These are phyloP conservation scores for Rhipidura dahli DNA, from an alignment of 2,113 vertebrate species.

Conservation along the genomic window DNA sequence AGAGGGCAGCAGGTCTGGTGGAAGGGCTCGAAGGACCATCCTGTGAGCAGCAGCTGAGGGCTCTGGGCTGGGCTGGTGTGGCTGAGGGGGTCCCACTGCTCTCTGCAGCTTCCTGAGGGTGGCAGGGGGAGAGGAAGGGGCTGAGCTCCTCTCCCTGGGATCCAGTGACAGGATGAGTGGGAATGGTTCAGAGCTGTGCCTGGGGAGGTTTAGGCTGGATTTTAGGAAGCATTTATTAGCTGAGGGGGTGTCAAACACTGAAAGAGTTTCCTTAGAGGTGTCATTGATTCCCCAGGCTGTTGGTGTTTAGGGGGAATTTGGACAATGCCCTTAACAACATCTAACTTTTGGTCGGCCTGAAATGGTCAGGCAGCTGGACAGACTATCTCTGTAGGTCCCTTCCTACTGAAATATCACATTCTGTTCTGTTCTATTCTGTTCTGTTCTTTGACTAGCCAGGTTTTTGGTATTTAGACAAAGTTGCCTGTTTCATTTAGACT, in stretches of 20 bases:
- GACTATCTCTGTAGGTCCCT: not conserved
- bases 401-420: not conserved
- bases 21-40: not conserved
- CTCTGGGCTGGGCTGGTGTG: not conserved
- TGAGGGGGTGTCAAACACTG: not conserved
- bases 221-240: not conserved
- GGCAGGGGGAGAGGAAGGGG: not conserved
- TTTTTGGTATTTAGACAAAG: not conserved
- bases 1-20: not conserved
- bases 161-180: fast-evolving
- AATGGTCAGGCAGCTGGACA: not conserved
- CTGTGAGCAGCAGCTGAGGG: not conserved
- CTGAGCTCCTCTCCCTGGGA: not conserved
- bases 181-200: not conserved
- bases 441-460: not conserved
- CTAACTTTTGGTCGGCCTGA: not conserved
- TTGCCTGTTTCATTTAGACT: not conserved
- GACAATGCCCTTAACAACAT: not conserved
- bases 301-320: not conserved
- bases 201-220: not conserved
- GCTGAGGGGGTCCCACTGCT: not conserved
- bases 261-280: not conserved
- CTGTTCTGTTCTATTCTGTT: not conserved
- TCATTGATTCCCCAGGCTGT: fast-evolving
- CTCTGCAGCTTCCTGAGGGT: not conserved